Base-by-base conservation (phyloP, 2,888 invertebrate species). In the Autographa pulchrina region DNA sequence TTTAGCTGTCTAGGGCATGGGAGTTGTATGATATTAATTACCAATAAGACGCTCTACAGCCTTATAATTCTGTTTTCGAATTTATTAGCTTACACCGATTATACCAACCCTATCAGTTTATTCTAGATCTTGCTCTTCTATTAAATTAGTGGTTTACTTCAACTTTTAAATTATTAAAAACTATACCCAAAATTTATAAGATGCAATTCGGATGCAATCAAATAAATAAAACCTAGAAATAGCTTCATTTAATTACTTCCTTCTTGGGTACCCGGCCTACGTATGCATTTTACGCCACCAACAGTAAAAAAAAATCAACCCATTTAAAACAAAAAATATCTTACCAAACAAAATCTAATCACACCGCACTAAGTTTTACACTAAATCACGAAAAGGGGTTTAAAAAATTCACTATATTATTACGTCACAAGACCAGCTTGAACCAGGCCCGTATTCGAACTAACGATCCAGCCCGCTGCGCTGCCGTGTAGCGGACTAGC, bases 391-490 rank as follows among this genome's bases (percentile, higher is more conserved):
- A 56, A 56, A 25, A 20, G 20, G 3, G 54, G 63, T 25, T 59
- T 43, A 25, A 58, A 20, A 43, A 61, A 66, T 66, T 66, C n/a
- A 18, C 68, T 18, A 3, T 4, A 13, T 38, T 58, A 18, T 78
- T 78, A 75, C 79, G 58, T 75, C 75, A 78, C 13, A 62, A 43
- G 6, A 20, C 68, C 74, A 70, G 56, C 35, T 31, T 31, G 54
- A 18, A 32, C 56, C 78, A 69, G 62, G 38, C 74, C 70, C 72
- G 72, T 70, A 73, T 58, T 43, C 68, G n/a, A 62, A 77, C 81
- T 75, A 80, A 75, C 75, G 77, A 75, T 75, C 74, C 70, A 68
- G 58, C 70, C 66, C 71, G 61, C 61, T 61, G 48, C 71, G 71
- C 66, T 63, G 48, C 59, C 67, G 38, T 48, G 62, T 54, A 35